Conservation (phyloP, 2,797 vertebrate species). For the Pelochelys cantorii region DNA sequence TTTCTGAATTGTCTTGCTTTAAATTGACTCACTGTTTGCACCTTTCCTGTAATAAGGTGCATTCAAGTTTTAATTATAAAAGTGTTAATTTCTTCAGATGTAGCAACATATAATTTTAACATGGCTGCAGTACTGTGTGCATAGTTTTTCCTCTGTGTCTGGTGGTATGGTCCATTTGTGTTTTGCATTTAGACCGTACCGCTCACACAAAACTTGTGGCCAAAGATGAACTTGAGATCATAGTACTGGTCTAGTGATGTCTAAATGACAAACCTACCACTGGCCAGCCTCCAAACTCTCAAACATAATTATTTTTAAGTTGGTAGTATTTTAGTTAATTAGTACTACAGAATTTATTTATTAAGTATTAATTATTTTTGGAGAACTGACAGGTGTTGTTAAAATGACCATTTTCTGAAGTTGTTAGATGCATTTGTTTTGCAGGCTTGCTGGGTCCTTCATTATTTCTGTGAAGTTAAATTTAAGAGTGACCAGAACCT, state of each 20-base stretch:
- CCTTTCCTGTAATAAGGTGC: background rate
- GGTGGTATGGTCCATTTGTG: conserved; percentile 83
- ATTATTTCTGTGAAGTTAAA: conserved; percentile 99
- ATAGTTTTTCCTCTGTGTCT: conserved; percentile 87
- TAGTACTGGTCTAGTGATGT: conserved; percentile 96
- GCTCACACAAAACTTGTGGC: conserved; percentile 89
- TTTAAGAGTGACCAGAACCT: conserved; percentile 99
- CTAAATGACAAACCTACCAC: conserved; percentile 81
- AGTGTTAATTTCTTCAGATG: background rate
- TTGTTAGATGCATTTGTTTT: background rate
- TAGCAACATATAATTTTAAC: background rate
- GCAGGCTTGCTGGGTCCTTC: conserved; percentile 98
- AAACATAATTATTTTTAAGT: conserved; percentile 50
- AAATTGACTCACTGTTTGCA: background rate
- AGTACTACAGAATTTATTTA: background rate
- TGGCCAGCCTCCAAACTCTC: conserved; percentile 85
- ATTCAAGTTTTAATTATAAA: background rate
- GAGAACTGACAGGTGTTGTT: background rate
- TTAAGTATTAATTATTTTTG: background rate
- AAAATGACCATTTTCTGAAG: background rate
- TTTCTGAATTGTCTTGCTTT: background rate
- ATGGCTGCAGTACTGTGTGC: conserved; percentile 86
- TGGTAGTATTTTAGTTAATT: background rate
- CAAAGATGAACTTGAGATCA: conserved; percentile 92
- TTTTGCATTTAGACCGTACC: conserved; percentile 85